Conservation (phyloP, 2,113 vertebrate species). For the Bothrops jararaca region DNA sequence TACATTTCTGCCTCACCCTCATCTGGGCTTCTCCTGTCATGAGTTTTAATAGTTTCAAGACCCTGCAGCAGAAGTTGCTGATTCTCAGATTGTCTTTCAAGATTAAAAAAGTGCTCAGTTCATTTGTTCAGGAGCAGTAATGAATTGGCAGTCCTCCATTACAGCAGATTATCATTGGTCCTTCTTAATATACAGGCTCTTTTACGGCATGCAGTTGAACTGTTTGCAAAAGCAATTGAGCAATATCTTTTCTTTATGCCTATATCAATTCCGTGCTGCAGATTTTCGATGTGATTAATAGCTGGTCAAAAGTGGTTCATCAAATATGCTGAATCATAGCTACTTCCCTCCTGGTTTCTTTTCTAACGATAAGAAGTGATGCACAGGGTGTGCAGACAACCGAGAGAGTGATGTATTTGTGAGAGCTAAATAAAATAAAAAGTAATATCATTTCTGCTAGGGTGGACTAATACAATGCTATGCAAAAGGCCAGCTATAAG, state of each 20-base stretch:
- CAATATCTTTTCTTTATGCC: slow-evolving; percentile 43
- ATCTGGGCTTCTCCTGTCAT: no score
- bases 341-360: slow-evolving; percentile 2
- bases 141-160: slow-evolving; percentile 56
- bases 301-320: slow-evolving; percentile 12
- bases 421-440: neutral
- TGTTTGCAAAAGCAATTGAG: slow-evolving; percentile 41
- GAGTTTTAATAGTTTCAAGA: no score
- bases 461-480: neutral
- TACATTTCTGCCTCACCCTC: no score
- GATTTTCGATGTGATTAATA: slow-evolving; percentile 41
- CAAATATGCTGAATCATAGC: slow-evolving; percentile 44
- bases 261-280: slow-evolving; percentile 30
- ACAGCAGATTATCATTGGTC: slow-evolving; percentile 48
- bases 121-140: slow-evolving; percentile 43
- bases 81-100: no score
- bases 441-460: neutral
- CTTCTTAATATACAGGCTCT: slow-evolving; percentile 50
- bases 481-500: neutral
- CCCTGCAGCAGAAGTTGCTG: no score
- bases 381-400: slow-evolving; percentile 1
- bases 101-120: slow-evolving; percentile 35
- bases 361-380: slow-evolving; percentile 30
- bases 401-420: neutral
- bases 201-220: slow-evolving; percentile 23